Conservation (phyloP, 2,113 vertebrate genomes). For the Hippocampus guttulatus region DNA sequence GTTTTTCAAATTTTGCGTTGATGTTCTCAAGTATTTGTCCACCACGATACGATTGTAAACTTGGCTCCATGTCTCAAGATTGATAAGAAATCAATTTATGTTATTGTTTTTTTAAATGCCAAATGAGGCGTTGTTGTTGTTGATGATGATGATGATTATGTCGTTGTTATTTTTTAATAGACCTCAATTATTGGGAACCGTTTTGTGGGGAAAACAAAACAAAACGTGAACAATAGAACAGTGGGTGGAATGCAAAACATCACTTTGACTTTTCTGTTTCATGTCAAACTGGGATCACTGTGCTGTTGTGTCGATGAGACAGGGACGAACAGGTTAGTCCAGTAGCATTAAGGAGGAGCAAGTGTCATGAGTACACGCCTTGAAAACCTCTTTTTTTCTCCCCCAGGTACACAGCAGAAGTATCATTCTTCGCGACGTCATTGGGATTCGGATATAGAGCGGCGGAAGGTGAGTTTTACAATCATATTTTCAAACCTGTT, state of each 20-base stretch:
- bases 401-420: background rate
- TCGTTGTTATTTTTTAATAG: too few species aligned
- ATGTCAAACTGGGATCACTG: background rate
- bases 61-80: too few species aligned
- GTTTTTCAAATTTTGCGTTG: too few species aligned
- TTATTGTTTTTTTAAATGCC: too few species aligned
- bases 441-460: background rate
- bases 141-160: too few species aligned
- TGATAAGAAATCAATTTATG: too few species aligned
- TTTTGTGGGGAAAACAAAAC: too few species aligned
- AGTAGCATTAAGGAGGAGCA: background rate
- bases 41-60: too few species aligned
- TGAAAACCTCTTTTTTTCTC: background rate
- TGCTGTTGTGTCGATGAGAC: background rate
- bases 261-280: background rate
- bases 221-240: background rate
- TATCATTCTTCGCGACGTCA: background rate
- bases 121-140: too few species aligned
- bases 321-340: slow-evolving; percentile 2
- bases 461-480: background rate
- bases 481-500: background rate
- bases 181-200: too few species aligned
- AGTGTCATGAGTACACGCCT: slow-evolving; percentile 2
- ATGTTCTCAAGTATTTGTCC: too few species aligned
- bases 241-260: background rate